A percentile compares a stretch with the other conserved stretches of the same genome.
These are phyloP conservation scores for Parasteatoda lunata DNA, from an alignment of 2,888 invertebrate species.

Conservation along the genomic window DNA sequence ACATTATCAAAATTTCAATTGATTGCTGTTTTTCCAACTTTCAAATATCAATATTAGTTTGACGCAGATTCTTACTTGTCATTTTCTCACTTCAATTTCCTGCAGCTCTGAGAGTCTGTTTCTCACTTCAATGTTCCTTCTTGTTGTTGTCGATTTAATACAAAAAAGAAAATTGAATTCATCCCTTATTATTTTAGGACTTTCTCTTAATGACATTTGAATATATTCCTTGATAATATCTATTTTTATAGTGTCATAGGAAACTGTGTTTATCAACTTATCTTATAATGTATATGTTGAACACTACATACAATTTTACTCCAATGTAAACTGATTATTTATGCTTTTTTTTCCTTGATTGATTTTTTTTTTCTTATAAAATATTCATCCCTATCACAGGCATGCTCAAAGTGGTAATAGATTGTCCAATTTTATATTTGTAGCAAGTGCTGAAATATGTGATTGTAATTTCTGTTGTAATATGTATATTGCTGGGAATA, in stretches of 20 bases:
- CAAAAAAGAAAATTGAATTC: constrained; percentile 31
- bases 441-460: constrained; percentile 23
- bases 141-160: constrained; percentile 44
- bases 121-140: constrained; percentile 47
- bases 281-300: constrained; percentile 10
- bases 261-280: constrained; percentile 26
- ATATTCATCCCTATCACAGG: constrained; percentile 15
- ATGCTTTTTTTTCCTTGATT: not conserved
- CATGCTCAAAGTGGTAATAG: constrained; percentile 1
- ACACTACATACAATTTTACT: not conserved
- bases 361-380: constrained; percentile 14
- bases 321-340: constrained; percentile 8
- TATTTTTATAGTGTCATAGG: constrained; percentile 65
- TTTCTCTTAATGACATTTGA: constrained; percentile 45
- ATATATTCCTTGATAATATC: constrained; percentile 49
- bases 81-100: constrained; percentile 28
- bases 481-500: constrained; percentile 34
- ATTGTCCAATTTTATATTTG: constrained; percentile 26
- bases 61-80: constrained; percentile 41
- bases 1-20: constrained; percentile 17
- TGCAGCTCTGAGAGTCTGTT: constrained; percentile 47
- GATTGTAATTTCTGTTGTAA: constrained; percentile 12
- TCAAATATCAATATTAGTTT: constrained; percentile 41
- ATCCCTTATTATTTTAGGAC: constrained; percentile 35
- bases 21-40: constrained; percentile 31